Base-by-base conservation (phyloP, 2,113 vertebrate genomes). In the Sula dactylatra region DNA sequence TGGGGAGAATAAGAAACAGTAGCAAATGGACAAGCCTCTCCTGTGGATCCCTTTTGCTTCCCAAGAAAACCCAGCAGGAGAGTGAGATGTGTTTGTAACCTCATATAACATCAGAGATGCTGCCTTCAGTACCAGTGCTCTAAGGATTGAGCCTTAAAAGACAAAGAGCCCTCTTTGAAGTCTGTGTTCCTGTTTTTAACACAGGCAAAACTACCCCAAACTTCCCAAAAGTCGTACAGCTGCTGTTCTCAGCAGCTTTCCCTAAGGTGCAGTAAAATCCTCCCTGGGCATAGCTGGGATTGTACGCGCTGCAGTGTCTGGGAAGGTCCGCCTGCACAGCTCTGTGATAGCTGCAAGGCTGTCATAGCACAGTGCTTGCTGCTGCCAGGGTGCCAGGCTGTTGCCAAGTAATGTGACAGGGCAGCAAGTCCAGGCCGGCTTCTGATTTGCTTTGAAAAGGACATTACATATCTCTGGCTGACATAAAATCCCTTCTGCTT, bases 371-470 rank as follows among this genome's bases (percentile, higher is more conserved):
- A 3, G 40, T 3, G 25, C 81, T 14, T 6, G 0, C 92, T 29
- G 92, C 94, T 96, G 86, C 96, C 92, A 70, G 76, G 22, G 64
- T 92, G 94, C 84, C 93, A 61, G 82, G 82, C 93, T 96, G 92
- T 82, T 94, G 90, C 94, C 94, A 95, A 81, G 92, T 65, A 58
- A 93, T 96, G 95, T 86, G 90, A 91, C 93, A 93, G 93, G 93
- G 58, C 92, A 93, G 92, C 82, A 3, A 79, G 94, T 76, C 70
- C 85, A 32, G 92, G 70, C 94, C 90, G 78, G 5, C 88, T 95
- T 47, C 93, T 94, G 96, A 83, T 97, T 94, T 94, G 96, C 94
- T 96, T 97, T 83, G 92, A 70, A 92, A 88, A 95, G 82, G 74
- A 77, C 90, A 10, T 94, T 26, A 27, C 82, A 38, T 80, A 40